phyloP scores from a whole-genome alignment of 2,797 vertebrate genomes.

The Microctenopoma stevenorrisi region DNA sequence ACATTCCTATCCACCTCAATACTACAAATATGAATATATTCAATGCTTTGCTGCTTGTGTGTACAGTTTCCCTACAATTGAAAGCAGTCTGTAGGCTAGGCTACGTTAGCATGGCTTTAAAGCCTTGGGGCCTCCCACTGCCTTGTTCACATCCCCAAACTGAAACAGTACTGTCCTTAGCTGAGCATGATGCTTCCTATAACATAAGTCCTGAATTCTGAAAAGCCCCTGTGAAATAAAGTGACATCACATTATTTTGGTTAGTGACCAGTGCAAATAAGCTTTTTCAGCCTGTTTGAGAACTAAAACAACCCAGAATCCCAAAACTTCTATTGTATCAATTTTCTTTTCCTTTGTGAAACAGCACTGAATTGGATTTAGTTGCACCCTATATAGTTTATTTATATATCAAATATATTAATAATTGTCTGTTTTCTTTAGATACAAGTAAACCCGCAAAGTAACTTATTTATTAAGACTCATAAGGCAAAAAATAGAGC shows the following conservation, averaged over 20 bases:
- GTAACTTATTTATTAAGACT: background rate
- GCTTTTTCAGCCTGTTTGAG: constrained; percentile 52
- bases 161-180: constrained; percentile 21
- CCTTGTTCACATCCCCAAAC: constrained; percentile 3
- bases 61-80: constrained; percentile 40
- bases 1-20: constrained; percentile 51
- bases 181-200: constrained; percentile 18
- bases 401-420: constrained; percentile 55
- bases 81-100: constrained; percentile 22
- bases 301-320: constrained; percentile 36
- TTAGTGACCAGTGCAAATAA: constrained; percentile 74
- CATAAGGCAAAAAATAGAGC: constrained; percentile 5
- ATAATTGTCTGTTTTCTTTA: constrained; percentile 19
- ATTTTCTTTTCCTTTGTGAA: constrained; percentile 32
- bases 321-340: constrained; percentile 25
- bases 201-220: constrained; percentile 53
- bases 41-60: constrained; percentile 51
- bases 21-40: constrained; percentile 35
- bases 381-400: constrained; percentile 31
- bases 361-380: constrained; percentile 53
- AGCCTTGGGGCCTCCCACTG: constrained; percentile 27
- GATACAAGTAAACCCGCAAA: constrained; percentile 39
- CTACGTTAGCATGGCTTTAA: constrained; percentile 58
- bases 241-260: constrained; percentile 77
- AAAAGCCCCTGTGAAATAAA: constrained; percentile 68